phyloP scores from a whole-genome alignment of 2,888 invertebrate genomes.

The Diarsia mendica region DNA sequence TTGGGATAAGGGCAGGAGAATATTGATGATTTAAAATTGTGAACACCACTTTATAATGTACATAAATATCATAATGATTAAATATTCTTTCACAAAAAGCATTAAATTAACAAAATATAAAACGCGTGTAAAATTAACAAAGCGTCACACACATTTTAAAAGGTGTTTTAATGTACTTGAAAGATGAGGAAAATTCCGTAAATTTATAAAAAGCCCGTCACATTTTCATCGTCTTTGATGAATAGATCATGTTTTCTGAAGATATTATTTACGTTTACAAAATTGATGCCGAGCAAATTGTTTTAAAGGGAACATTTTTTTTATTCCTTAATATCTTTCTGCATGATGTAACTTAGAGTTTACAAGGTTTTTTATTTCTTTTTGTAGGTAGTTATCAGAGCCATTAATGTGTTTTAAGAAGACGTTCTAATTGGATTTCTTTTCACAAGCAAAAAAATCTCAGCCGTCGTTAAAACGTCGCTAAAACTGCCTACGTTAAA shows the following conservation, averaged over 20 bases:
- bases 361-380: conserved; percentile 4
- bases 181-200: conserved; percentile 37
- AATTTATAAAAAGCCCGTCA: conserved; percentile 39
- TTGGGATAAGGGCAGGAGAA: too few species aligned
- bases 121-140: conserved; percentile 7
- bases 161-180: conserved; percentile 39
- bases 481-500: conserved; percentile 9
- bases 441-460: conserved; percentile 9
- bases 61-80: neutral
- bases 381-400: conserved; percentile 25
- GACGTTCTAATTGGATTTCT: conserved; percentile 28
- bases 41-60: neutral
- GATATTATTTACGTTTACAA: conserved; percentile 48
- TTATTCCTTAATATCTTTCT: conserved; percentile 14
- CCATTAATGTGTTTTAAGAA: conserved; percentile 5
- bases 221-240: conserved; percentile 40
- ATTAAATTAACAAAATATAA: conserved; percentile 10
- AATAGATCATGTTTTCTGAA: conserved; percentile 50
- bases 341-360: conserved; percentile 29
- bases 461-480: neutral
- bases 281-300: conserved; percentile 32
- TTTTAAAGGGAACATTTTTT: conserved; percentile 27
- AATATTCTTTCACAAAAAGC: neutral
- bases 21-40: neutral
- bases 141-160: conserved; percentile 28